phyloP scores from a whole-genome alignment of 1,140 invertebrate genomes.

The Leptinotarsa lineolata region DNA sequence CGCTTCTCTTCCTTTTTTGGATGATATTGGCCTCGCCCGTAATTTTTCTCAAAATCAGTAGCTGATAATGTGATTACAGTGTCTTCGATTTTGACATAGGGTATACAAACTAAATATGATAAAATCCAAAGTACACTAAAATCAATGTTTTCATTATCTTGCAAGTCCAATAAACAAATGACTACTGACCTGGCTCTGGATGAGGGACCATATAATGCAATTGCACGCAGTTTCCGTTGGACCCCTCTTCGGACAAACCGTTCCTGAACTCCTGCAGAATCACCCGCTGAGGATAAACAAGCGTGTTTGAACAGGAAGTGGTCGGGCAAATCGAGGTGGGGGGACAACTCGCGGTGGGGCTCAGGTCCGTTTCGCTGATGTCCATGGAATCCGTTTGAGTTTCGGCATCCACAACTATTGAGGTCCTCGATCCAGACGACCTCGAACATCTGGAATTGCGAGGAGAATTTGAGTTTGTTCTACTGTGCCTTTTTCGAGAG shows the following conservation, averaged over 20 bases:
- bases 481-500: constrained; percentile 48
- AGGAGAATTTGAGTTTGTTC: constrained; percentile 61
- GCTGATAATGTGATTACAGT: too few species aligned
- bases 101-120: too few species aligned
- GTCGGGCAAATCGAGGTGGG: constrained; percentile 33
- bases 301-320: constrained; percentile 31
- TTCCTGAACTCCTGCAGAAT: constrained; percentile 47
- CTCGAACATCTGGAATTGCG: constrained; percentile 59
- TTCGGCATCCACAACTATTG: constrained; percentile 63
- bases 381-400: constrained; percentile 71
- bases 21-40: too few species aligned
- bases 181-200: constrained; percentile 42
- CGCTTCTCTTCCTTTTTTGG: too few species aligned
- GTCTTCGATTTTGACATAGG: too few species aligned
- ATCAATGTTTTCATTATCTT: too few species aligned
- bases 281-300: constrained; percentile 47
- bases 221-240: constrained; percentile 52
- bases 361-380: constrained; percentile 62
- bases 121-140: too few species aligned
- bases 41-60: too few species aligned
- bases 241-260: constrained; percentile 38
- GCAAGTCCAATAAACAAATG: not conserved
- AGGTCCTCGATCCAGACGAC: constrained; percentile 53
- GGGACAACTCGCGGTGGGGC: constrained; percentile 51
- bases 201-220: constrained; percentile 51